Evolutionary conservation across 2,113 vertebrate species (phyloP).

Genomic region (Stictonetta naevosa): DNA sequence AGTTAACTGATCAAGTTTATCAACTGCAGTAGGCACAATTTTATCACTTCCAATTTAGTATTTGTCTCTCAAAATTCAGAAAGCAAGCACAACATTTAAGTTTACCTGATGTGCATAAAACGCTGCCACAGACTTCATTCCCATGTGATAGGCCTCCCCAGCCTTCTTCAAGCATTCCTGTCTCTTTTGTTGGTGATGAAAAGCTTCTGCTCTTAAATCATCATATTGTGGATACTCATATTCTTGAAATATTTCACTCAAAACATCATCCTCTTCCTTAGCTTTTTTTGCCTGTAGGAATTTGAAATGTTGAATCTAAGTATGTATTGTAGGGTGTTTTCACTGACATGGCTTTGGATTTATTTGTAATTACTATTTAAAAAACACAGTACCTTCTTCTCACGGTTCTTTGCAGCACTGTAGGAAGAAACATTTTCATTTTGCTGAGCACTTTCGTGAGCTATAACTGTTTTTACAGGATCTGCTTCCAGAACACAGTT

Average conservation of each 20-base stretch:
- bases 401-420: conserved; percentile 65
- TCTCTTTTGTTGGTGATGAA: conserved; percentile 86
- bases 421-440: conserved; percentile 67
- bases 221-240: conserved; percentile 89
- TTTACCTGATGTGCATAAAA: conserved; percentile 94
- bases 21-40: background rate
- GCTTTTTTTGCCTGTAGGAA: conserved; percentile 72
- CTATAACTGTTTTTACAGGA: conserved; percentile 91
- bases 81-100: background rate
- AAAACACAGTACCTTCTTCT: conserved; percentile 79
- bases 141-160: conserved; percentile 88
- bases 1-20: background rate
- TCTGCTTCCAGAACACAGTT: conserved; percentile 87
- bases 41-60: background rate
- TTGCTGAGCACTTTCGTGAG: conserved; percentile 79
- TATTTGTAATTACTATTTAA: background rate
- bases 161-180: conserved; percentile 90
- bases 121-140: conserved; percentile 89
- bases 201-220: conserved; percentile 92
- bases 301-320: background rate
- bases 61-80: background rate
- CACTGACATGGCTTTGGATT: background rate
- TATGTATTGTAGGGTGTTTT: background rate
- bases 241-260: conserved; percentile 83
- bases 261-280: conserved; percentile 75